Conservation (phyloP, 2,797 vertebrate genomes). For the Chloroceryle amazona region DNA sequence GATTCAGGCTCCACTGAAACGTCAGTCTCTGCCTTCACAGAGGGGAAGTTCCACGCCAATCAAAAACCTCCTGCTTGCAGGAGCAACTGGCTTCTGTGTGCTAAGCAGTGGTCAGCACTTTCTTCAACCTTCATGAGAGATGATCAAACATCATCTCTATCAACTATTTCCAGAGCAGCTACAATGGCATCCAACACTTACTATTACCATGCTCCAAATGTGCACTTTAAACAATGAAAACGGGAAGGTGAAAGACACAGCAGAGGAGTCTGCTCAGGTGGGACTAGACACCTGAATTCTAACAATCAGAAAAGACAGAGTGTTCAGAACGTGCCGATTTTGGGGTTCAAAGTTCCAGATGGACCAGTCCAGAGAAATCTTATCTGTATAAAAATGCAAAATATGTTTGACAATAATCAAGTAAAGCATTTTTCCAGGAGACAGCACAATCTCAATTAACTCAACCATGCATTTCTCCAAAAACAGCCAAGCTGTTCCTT, state of each 20-base stretch:
- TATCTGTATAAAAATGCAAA: background rate
- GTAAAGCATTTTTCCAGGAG: background rate
- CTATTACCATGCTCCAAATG: background rate
- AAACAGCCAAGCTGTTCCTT: background rate
- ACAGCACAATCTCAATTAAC: background rate
- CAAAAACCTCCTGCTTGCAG: background rate
- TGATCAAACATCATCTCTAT: background rate
- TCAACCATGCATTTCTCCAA: rapidly evolving
- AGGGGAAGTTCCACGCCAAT: background rate
- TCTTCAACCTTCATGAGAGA: background rate
- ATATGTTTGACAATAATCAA: background rate
- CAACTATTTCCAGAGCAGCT: background rate
- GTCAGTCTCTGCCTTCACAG: background rate
- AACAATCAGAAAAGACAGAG: background rate
- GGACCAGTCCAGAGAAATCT: background rate
- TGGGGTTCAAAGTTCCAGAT: rapidly evolving
- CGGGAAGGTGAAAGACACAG: background rate
- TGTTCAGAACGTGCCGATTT: background rate
- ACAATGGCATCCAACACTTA: rapidly evolving
- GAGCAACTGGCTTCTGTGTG: background rate
- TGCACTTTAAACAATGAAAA: background rate
- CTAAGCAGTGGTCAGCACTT: background rate
- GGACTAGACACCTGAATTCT: background rate
- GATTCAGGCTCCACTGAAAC: background rate
- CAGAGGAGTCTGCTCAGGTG: background rate